Evolutionary conservation across 2,113 vertebrate species (phyloP).

Genomic region (Chionis minor): DNA sequence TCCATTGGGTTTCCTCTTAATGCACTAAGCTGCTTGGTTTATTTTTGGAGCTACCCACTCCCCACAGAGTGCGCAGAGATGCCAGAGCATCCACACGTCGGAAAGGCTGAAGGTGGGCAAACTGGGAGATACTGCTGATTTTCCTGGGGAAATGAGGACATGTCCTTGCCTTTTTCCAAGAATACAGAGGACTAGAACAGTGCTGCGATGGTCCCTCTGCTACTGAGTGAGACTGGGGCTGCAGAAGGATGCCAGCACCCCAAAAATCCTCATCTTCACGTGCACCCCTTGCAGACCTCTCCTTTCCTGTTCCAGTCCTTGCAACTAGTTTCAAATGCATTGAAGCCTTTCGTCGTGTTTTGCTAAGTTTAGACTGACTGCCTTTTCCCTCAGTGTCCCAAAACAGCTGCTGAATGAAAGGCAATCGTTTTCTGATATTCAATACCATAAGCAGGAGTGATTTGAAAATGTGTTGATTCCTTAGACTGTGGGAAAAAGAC

Average conservation of each 20-base stretch:
- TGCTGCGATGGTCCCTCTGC: background rate
- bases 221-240: background rate
- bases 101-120: background rate
- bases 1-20: background rate
- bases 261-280: background rate
- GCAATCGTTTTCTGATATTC: constrained; percentile 59
- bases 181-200: background rate
- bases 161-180: background rate
- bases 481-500: constrained; percentile 68
- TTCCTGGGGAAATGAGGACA: background rate
- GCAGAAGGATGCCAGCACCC: background rate
- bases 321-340: background rate
- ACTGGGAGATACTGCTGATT: background rate
- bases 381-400: background rate
- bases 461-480: constrained; percentile 67
- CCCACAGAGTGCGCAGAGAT: background rate
- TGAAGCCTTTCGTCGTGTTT: background rate
- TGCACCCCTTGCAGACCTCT: background rate
- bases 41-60: background rate
- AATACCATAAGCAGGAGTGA: constrained; percentile 51
- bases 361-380: constrained; percentile 5
- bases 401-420: constrained; percentile 59
- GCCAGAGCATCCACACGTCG: fast-evolving
- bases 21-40: background rate
- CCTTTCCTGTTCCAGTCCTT: background rate